Evolutionary conservation across 2,113 vertebrate species (phyloP), one percentile per base, ranked within the genome.

Genomic region (Tupaia tana): DNA sequence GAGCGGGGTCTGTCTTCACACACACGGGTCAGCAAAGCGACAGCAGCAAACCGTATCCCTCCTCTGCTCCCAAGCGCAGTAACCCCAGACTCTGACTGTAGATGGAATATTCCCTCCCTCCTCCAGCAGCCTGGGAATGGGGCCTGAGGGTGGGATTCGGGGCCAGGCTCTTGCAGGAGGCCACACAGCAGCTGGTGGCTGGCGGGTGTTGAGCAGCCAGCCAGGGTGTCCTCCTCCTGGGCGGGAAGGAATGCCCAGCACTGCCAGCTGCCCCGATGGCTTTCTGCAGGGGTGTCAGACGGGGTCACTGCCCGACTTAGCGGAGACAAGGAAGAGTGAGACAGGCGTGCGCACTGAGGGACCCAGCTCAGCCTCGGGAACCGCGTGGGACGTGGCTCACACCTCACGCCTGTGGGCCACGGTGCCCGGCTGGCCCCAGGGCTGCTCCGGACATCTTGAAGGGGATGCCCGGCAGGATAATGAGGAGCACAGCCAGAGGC

Each of bases 1-100:
- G 8, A 3, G 13, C 0, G 14, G 2, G 13, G 27, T 27, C 58
- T 58, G 1, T 22, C 64, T 61, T 31, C 9, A 1, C 0, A 6
- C 12, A 12, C 13, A 29, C 56, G 67, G 27, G 4, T 19, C 54
- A 2, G 25, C 9, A 9, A 34, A 29, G 43, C 43, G 43, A 43
- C 43, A 43, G 43, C 43, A 43, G 43, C 43, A 43, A 43, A 43
- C 43, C 43, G 8, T 2, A 3, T n/a, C 22, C 29, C 69, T 81
- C 5, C 10, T 31, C 18, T 3, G 25, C 15, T 15, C 71, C 25
- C 12, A 3, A n/a, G 9, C 2, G 0, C 81, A 27, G 3, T 0
- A 54, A 19, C 25, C 66, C 84, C 22, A 43, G 84, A 31, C 69
- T 3, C 82, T 52, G 8, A 54, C 0, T 25, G 61, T 61, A 77